Base-by-base conservation (phyloP, 1,140 invertebrate species). In the Panagrolaimus sp. region DNA sequence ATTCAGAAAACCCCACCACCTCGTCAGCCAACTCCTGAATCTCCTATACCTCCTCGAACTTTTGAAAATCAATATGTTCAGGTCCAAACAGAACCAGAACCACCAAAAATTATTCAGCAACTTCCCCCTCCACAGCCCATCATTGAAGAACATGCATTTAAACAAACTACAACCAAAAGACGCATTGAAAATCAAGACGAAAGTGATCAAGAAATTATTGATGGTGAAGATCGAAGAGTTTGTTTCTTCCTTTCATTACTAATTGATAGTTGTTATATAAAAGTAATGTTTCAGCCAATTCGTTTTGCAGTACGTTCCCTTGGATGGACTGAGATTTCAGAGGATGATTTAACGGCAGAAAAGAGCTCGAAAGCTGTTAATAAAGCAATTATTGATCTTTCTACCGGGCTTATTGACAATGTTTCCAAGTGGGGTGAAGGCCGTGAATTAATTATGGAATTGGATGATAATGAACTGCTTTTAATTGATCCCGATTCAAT, bases 361-460 rank as follows among this genome's bases (percentile, higher is more conserved):
- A 86, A 90, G 63, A 94, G 92, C 84, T 93, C 91, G 84, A 91
- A 92, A 83, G 92, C 93, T 62, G 93, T 97, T 70, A 96, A 96
- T 85, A 92, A 92, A 84, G 96, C 93, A 83, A 97, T 98, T 82
- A 90, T 95, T 44, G 92, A 96, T 85, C 86, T 97, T 53, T 91
- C 89, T 38, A 85, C 91, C 27, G 90, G 90, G 92, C 92, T 83
- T 91, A 87, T 93, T 69, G 92, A 93, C 81, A 91, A 92, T 74
- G 91, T 93, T 66, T 91, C 91, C 38, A 87, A 92, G 82, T 95
- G 92, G 92, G 92, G 92, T 69, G 92, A 95, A 86, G 92, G 93
- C 85, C 93, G 94, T 83, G 92, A 96, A 80, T 85, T 96, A 27
- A 95, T 91, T 81, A 92, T 97, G 91, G 93, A 96, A 83, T 84